These are phyloP conservation scores for Chymomyza amoena DNA, from an alignment of 2,888 invertebrate species.

Conservation along the genomic window DNA sequence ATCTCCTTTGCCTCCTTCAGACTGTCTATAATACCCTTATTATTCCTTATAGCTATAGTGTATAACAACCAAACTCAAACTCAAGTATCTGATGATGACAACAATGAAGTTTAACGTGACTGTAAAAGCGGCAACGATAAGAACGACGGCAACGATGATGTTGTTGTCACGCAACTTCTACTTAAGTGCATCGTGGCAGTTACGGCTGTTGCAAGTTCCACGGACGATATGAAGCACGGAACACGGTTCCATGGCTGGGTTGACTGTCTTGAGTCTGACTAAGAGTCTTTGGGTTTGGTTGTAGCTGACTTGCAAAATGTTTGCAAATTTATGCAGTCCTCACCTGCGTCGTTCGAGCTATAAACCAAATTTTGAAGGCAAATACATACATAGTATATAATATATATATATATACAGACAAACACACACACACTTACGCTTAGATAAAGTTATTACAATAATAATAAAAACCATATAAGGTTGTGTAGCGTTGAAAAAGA, in stretches of 20 bases:
- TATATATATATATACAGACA: no score
- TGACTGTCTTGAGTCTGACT: not conserved
- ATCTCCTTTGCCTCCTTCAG: no score
- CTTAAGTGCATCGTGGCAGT: not conserved
- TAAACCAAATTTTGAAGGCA: slow-evolving; percentile 40
- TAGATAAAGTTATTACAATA: slow-evolving; percentile 32
- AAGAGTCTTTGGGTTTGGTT: not conserved
- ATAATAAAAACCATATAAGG: slow-evolving; percentile 33
- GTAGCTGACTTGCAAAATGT: slow-evolving; percentile 59
- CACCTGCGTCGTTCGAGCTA: slow-evolving; percentile 41
- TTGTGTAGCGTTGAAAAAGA: not conserved
- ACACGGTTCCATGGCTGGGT: not conserved
- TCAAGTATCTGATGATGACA: slow-evolving; percentile 17
- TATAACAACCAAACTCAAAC: not conserved
- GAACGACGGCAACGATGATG: slow-evolving; percentile 17
- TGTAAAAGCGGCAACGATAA: slow-evolving; percentile 8
- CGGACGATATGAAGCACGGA: not conserved
- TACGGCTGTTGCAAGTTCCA: not conserved
- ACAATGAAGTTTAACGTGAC: slow-evolving; percentile 9
- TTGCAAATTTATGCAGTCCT: slow-evolving; percentile 67
- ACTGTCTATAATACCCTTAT: no score
- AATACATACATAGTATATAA: slow-evolving; percentile 23
- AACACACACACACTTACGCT: slow-evolving; percentile 10
- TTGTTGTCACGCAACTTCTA: slow-evolving; percentile 3
- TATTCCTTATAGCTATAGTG: no score